Percentiles rank a stretch among this genome's conserved stretches.
Evolutionary conservation across 2,888 invertebrate genomes (phyloP).

Genomic region (Ferrisia virgata): DNA sequence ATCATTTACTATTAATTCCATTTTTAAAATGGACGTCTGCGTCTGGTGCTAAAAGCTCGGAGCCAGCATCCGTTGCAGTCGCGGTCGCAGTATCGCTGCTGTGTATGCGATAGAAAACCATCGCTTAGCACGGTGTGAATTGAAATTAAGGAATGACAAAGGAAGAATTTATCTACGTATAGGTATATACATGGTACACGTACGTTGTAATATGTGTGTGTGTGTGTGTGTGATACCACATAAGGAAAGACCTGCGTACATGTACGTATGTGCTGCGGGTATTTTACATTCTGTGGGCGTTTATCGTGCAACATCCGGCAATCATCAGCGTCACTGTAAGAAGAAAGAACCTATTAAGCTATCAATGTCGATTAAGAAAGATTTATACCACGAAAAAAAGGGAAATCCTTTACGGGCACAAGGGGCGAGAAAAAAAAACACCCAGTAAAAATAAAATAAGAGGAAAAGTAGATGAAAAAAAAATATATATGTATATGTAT

Average conservation of each 20-base stretch:
- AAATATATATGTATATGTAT: too few relatives aligned
- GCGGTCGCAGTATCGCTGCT: background rate
- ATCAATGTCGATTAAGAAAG: constrained; percentile 18
- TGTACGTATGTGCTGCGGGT: background rate
- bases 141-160: background rate
- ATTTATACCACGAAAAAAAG: background rate
- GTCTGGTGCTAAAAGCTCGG: too few relatives aligned
- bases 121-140: background rate
- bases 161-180: too few relatives aligned
- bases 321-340: background rate
- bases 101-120: background rate
- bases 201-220: background rate
- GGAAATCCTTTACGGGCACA: background rate
- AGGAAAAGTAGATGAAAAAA: too few relatives aligned
- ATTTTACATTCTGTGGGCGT: constrained; percentile 28
- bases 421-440: background rate
- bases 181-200: background rate
- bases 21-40: too few relatives aligned
- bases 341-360: constrained; percentile 25
- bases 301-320: constrained; percentile 30
- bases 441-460: too few relatives aligned
- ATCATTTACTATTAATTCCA: too few relatives aligned
- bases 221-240: too few relatives aligned
- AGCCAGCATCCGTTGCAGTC: too few relatives aligned
- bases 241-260: background rate